Evolutionary conservation across 2,113 vertebrate species (phyloP).

Genomic region (Herpailurus yagouaroundi): DNA sequence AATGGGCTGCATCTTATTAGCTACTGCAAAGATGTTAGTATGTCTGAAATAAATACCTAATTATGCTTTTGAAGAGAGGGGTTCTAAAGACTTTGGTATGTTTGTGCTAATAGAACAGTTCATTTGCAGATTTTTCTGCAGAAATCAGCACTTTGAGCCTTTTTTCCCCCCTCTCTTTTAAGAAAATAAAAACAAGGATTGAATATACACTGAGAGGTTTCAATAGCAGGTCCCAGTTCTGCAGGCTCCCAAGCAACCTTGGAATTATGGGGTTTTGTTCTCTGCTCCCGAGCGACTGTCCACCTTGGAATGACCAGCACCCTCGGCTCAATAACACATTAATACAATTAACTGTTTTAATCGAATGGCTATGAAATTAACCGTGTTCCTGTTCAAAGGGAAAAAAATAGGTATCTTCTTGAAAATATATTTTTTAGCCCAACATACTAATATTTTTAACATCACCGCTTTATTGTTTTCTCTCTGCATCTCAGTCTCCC

Average conservation of each 20-base stretch:
- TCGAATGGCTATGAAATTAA: slow-evolving; percentile 86
- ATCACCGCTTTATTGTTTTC: slow-evolving; percentile 77
- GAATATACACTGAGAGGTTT: slow-evolving; percentile 76
- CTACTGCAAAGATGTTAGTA: slow-evolving; percentile 91
- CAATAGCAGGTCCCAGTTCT: slow-evolving; percentile 59
- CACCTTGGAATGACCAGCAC: slow-evolving; percentile 79
- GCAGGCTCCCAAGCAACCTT: neutral
- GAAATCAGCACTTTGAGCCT: slow-evolving; percentile 87
- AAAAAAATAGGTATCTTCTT: slow-evolving; percentile 79
- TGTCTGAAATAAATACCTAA: slow-evolving; percentile 92
- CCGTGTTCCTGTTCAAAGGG: slow-evolving; percentile 82
- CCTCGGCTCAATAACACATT: slow-evolving; percentile 82
- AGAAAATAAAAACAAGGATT: slow-evolving; percentile 84
- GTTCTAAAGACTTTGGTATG: slow-evolving; percentile 89
- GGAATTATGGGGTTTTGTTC: neutral
- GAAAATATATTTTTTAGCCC: slow-evolving; percentile 79
- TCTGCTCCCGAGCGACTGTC: slow-evolving; percentile 44
- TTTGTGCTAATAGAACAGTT: slow-evolving; percentile 89
- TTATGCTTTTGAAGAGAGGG: slow-evolving; percentile 91
- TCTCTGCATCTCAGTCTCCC: slow-evolving; percentile 19
- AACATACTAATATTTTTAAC: slow-evolving; percentile 78
- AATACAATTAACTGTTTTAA: slow-evolving; percentile 86
- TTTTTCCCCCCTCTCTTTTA: slow-evolving; percentile 73
- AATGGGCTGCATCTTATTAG: slow-evolving; percentile 93
- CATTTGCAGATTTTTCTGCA: slow-evolving; percentile 88